These are phyloP conservation scores for Drepanosiphum platanoidis DNA, from an alignment of 2,888 invertebrate genomes.

Conservation along the genomic window DNA sequence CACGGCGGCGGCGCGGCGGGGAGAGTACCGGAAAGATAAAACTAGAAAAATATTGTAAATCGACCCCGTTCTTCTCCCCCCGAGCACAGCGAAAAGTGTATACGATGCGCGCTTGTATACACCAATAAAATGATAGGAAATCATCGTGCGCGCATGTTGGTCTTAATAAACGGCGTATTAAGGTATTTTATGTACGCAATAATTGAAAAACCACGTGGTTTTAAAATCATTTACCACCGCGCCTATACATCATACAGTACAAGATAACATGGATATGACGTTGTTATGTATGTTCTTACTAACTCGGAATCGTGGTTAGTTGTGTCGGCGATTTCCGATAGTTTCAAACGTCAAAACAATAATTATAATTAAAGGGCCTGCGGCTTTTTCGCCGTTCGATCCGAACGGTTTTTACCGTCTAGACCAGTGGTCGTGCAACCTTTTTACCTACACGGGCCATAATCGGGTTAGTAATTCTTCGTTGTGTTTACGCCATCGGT, in stretches of 20 bases:
- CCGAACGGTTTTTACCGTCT: too few relatives aligned
- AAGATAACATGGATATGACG: too few relatives aligned
- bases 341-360: too few relatives aligned
- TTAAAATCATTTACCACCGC: background rate
- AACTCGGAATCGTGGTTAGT: too few relatives aligned
- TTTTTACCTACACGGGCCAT: too few relatives aligned
- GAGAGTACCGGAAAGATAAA: background rate
- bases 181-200: background rate
- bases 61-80: background rate
- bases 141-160: background rate
- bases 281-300: too few relatives aligned
- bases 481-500: conserved; percentile 29
- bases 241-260: too few relatives aligned
- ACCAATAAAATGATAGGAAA: background rate
- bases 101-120: background rate
- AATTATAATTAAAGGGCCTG: too few relatives aligned
- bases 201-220: background rate
- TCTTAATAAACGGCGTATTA: background rate
- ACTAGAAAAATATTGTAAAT: conserved; percentile 17
- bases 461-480: background rate
- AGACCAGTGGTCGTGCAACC: too few relatives aligned
- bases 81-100: background rate
- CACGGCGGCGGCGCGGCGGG: background rate
- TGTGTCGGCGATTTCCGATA: too few relatives aligned
- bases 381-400: too few relatives aligned